A percentile compares a stretch with the other conserved stretches of the same genome.
Evolutionary conservation across 1,140 invertebrate species (phyloP).

Genomic region (Scaptomyza pallida): DNA sequence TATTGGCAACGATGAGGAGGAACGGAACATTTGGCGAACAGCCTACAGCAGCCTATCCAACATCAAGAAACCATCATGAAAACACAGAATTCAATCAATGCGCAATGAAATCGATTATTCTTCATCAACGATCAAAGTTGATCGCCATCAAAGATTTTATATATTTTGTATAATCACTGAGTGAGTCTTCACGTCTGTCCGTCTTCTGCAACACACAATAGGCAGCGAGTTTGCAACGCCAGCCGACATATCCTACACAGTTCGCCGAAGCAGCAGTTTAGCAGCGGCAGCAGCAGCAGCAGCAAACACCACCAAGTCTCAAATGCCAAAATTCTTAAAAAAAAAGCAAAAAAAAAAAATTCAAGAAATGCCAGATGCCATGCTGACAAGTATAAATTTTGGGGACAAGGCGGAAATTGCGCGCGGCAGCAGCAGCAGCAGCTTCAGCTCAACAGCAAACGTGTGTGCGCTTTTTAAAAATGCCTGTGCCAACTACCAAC

Average conservation of each 20-base stretch:
- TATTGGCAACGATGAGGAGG: constrained; percentile 80
- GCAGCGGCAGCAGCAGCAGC: constrained; percentile 77
- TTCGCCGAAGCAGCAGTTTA: constrained; percentile 64
- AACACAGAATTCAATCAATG: constrained; percentile 10
- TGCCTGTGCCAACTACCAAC: constrained; percentile 32
- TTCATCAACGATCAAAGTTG: constrained; percentile 19
- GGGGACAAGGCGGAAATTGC: constrained; percentile 80
- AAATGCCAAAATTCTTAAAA: constrained; percentile 32
- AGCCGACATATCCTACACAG: constrained; percentile 51
- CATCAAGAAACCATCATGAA: constrained; percentile 13
- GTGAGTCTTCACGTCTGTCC: constrained; percentile 81
- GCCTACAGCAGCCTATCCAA: constrained; percentile 18
- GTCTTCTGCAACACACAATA: constrained; percentile 56
- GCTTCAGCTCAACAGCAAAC: constrained; percentile 75
- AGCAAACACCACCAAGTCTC: constrained; percentile 79
- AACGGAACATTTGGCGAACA: constrained; percentile 67
- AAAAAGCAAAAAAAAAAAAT: constrained; percentile 11
- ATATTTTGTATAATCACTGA: constrained; percentile 56
- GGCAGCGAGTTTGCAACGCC: constrained; percentile 58
- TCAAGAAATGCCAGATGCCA: constrained; percentile 34
- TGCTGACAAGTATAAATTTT: constrained; percentile 40
- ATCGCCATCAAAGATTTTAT: constrained; percentile 26
- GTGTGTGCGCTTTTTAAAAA: constrained; percentile 56
- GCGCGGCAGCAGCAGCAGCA: constrained; percentile 66
- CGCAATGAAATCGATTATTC: constrained; percentile 16